These are phyloP conservation scores for Premnoplex brunnescens DNA, from an alignment of 2,797 vertebrate species.

Conservation along the genomic window DNA sequence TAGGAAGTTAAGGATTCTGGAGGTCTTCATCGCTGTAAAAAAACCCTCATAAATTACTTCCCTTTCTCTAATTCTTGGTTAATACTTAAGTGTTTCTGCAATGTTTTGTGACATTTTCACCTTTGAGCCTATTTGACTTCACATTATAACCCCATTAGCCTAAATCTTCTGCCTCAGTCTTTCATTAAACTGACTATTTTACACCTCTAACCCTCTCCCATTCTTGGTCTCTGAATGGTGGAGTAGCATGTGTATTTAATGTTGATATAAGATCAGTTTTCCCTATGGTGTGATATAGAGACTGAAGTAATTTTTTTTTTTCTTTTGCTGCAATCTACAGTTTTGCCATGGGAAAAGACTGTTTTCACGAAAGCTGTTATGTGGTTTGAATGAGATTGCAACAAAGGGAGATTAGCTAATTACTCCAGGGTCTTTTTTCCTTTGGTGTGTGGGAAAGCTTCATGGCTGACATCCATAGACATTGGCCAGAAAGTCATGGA, in stretches of 20 bases:
- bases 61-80: neutral
- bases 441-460: constrained; percentile 11
- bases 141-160: neutral
- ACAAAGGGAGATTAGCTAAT: constrained; percentile 43
- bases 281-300: neutral
- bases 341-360: constrained; percentile 35
- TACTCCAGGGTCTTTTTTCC: constrained; percentile 5
- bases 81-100: neutral
- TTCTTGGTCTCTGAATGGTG: neutral
- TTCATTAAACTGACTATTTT: neutral
- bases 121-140: neutral
- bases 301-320: neutral
- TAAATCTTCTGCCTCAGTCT: neutral
- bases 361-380: neutral
- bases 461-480: neutral
- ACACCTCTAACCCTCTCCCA: neutral
- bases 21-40: neutral
- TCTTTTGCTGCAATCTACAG: neutral
- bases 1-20: neutral
- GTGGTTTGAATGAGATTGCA: constrained; percentile 13
- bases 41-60: neutral
- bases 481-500: neutral
- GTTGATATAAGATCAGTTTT: neutral
- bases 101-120: neutral
- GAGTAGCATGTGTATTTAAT: neutral